Conservation (phyloP, 2,888 invertebrate species). For the Zhuqinia jingwanae region DNA sequence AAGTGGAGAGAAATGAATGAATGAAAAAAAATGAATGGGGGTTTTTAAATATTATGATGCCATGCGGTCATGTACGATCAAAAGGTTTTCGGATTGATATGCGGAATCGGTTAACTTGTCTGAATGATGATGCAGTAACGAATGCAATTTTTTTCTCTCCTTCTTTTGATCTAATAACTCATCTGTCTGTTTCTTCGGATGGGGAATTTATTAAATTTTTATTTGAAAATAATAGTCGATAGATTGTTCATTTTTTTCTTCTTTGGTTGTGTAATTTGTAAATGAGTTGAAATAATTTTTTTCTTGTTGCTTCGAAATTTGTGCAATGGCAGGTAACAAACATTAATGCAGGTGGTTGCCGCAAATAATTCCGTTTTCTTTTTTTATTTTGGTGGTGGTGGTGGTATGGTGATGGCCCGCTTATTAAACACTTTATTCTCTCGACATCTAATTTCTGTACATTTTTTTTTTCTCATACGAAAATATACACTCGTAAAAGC, state of each 20-base stretch:
- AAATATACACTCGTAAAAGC: slow-evolving; percentile 51
- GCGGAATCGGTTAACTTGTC: too few species aligned
- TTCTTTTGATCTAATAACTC: not conserved
- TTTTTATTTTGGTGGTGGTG: too few species aligned
- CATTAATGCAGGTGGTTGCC: too few species aligned
- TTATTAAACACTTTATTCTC: not conserved
- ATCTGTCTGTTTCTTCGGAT: too few species aligned
- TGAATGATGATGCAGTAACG: too few species aligned
- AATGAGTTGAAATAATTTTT: too few species aligned
- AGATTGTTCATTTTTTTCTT: too few species aligned
- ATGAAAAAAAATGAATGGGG: slow-evolving; percentile 53
- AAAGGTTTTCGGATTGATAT: not conserved
- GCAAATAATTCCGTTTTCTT: too few species aligned
- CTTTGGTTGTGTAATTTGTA: too few species aligned
- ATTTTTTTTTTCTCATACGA: slow-evolving; percentile 15
- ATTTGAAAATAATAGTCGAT: slow-evolving; percentile 38
- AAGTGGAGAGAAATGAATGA: slow-evolving; percentile 19
- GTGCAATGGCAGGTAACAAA: too few species aligned
- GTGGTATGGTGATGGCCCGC: slow-evolving; percentile 33
- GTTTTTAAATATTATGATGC: slow-evolving; percentile 28
- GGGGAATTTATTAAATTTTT: slow-evolving; percentile 17
- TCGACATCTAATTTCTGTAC: not conserved
- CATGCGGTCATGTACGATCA: slow-evolving; percentile 24
- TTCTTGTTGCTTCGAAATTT: too few species aligned
- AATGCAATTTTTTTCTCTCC: too few species aligned